Conservation (phyloP, 1,140 invertebrate species). For the Drosophila punjabiensis region DNA sequence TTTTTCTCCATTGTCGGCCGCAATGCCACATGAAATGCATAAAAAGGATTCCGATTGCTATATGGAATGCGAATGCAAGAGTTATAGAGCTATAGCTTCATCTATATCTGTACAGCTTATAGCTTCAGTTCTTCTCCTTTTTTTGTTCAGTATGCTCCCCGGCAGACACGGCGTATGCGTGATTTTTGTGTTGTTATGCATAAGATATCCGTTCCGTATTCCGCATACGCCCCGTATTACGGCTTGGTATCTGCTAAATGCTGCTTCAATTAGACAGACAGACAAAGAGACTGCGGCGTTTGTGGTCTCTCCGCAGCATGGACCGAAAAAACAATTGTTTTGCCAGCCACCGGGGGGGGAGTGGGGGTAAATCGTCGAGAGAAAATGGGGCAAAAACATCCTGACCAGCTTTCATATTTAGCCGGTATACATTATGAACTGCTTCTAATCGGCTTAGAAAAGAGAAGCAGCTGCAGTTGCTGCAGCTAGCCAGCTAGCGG, state of each 20-base stretch:
- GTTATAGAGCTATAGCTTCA: not conserved
- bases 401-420: conserved; percentile 67
- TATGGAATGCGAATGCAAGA: conserved; percentile 4
- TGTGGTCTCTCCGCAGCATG: conserved; percentile 40
- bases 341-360: not conserved
- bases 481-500: conserved; percentile 15
- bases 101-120: not conserved
- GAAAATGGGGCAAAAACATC: conserved; percentile 20
- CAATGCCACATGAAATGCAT: conserved; percentile 53
- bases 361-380: conserved; percentile 3
- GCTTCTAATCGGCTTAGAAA: conserved; percentile 75
- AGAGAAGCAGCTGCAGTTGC: conserved; percentile 39
- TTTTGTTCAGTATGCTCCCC: conserved; percentile 12
- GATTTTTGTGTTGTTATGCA: conserved; percentile 54
- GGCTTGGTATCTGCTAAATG: conserved; percentile 45
- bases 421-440: conserved; percentile 74
- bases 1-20: conserved; percentile 44
- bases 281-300: conserved; percentile 49
- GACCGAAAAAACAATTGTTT: conserved; percentile 65
- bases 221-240: conserved; percentile 15
- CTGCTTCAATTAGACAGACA: conserved; percentile 67
- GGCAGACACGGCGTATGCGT: conserved; percentile 52
- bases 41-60: conserved; percentile 54
- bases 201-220: conserved; percentile 28
- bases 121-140: not conserved